A percentile compares a stretch with the other conserved stretches of the same genome.
Evolutionary conservation across 2,113 vertebrate species (phyloP).

Genomic region (Oostethus manadensis): DNA sequence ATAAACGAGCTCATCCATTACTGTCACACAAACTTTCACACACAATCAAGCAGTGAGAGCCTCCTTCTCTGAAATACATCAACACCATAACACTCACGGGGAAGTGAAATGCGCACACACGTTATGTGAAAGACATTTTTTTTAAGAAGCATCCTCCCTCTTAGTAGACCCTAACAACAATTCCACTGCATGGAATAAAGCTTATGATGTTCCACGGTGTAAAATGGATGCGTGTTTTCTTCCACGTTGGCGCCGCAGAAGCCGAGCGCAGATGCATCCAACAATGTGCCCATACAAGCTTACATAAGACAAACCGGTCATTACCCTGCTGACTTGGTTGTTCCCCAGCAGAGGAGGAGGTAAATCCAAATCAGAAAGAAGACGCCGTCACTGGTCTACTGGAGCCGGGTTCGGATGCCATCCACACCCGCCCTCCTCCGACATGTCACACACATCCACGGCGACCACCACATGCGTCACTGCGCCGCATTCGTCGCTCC

Average conservation of each 20-base stretch:
- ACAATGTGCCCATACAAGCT: constrained; percentile 1
- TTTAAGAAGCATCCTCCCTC: not conserved
- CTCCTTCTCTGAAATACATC: not conserved
- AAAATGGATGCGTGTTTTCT: not conserved
- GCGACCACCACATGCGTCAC: constrained; percentile 23
- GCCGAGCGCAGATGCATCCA: not conserved
- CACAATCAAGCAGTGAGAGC: constrained; percentile 9
- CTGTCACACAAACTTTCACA: constrained; percentile 49
- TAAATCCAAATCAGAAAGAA: constrained; percentile 38
- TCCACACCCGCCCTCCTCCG: constrained; percentile 54
- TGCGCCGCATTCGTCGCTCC: constrained; percentile 16
- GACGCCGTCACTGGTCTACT: constrained; percentile 59
- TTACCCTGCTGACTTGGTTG: constrained; percentile 49
- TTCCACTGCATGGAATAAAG: not conserved
- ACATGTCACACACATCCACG: constrained; percentile 52
- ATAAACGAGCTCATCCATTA: constrained; percentile 24
- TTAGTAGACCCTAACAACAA: not conserved
- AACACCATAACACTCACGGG: not conserved
- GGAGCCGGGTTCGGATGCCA: constrained; percentile 50
- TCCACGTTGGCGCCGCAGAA: constrained; percentile 1
- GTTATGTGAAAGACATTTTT: too few relatives aligned
- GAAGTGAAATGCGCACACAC: not conserved
- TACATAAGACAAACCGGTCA: not conserved
- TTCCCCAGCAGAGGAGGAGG: constrained; percentile 19
- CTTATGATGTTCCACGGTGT: not conserved